Percentiles rank a stretch among this genome's conserved stretches.
phyloP scores from a whole-genome alignment of 2,113 vertebrate genomes.

The Burhinus bistriatus region DNA sequence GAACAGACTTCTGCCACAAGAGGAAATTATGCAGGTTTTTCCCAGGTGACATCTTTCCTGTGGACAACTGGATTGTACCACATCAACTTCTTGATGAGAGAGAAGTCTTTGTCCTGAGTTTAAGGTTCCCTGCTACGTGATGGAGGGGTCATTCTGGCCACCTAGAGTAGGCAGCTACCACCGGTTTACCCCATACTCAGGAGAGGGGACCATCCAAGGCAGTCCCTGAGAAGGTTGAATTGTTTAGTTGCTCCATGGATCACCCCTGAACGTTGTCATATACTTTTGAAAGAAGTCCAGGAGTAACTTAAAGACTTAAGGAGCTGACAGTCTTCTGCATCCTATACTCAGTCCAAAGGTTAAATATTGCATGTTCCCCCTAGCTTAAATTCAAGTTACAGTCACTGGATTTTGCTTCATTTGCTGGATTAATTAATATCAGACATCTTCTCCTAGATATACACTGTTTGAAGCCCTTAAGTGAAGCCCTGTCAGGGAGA shows the following conservation, averaged over 20 bases:
- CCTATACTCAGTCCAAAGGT: background rate
- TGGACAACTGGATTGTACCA: background rate
- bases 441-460: background rate
- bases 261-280: background rate
- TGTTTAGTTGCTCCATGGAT: background rate
- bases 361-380: background rate
- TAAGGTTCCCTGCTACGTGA: background rate
- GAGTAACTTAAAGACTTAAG: background rate
- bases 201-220: background rate
- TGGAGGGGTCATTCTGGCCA: background rate
- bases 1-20: background rate
- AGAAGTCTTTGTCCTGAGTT: background rate
- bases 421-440: background rate
- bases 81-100: background rate
- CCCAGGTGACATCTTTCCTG: background rate
- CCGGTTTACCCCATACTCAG: background rate
- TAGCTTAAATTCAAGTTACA: background rate
- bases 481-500: background rate
- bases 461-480: background rate
- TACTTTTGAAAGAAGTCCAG: background rate
- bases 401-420: background rate
- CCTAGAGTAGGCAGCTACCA: background rate
- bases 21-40: accelerated
- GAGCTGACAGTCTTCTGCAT: background rate
- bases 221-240: background rate